Percentiles rank a stretch among this genome's conserved stretches.
phyloP scores from a whole-genome alignment of 2,113 vertebrate species.

The Apistogramma diplotaenia region DNA sequence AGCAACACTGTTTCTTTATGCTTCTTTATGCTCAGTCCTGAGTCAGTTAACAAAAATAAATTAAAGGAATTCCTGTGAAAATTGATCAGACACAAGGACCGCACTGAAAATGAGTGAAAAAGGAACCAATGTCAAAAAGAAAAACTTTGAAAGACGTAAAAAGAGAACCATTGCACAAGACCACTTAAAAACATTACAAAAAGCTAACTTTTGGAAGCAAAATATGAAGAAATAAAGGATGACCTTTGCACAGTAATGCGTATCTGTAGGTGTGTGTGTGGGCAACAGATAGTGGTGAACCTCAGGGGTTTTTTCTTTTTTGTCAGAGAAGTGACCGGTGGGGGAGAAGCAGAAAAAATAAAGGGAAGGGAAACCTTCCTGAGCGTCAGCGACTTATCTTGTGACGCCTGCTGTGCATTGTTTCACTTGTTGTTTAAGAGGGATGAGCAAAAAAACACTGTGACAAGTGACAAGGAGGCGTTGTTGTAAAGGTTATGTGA shows the following conservation, averaged over 20 bases:
- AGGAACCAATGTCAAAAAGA: not conserved
- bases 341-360: constrained; percentile 63
- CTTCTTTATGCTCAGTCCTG: not conserved
- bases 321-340: constrained; percentile 35
- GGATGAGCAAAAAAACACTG: constrained; percentile 5
- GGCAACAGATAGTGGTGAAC: constrained; percentile 13
- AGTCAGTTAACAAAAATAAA: not conserved
- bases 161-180: not conserved
- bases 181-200: not conserved
- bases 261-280: constrained; percentile 4
- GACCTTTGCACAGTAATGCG: not conserved
- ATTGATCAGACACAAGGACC: not conserved
- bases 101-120: too few relatives aligned
- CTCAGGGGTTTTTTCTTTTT: not conserved
- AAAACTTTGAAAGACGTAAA: not conserved
- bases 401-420: constrained; percentile 75
- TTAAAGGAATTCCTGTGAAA: not conserved
- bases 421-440: constrained; percentile 68
- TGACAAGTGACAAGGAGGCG: not conserved
- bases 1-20: not conserved
- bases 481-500: not conserved
- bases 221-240: not conserved
- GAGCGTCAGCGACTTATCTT: constrained; percentile 73
- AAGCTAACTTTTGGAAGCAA: not conserved
- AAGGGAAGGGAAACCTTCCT: constrained; percentile 78